phyloP scores from a whole-genome alignment of 2,888 invertebrate species.

The Ectropis crepuscularia region DNA sequence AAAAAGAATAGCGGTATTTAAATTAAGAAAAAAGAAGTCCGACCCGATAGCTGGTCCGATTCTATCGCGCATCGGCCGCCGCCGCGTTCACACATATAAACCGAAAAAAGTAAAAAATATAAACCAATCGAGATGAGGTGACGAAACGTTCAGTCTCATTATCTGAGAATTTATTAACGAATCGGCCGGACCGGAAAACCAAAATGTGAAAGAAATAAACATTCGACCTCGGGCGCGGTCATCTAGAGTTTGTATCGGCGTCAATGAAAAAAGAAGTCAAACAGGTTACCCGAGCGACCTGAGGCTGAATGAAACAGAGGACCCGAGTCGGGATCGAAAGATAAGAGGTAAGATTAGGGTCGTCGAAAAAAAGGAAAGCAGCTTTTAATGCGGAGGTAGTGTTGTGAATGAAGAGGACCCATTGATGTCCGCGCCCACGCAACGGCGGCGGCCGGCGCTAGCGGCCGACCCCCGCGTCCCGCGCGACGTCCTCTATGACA shows the following conservation, averaged over 20 bases:
- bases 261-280: slow-evolving; percentile 84
- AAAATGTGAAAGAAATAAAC: slow-evolving; percentile 84
- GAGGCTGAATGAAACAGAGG: slow-evolving; percentile 82
- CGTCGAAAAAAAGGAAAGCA: slow-evolving; percentile 77
- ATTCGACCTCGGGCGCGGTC: slow-evolving; percentile 84
- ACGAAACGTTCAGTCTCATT: slow-evolving; percentile 85
- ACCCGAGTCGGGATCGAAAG: slow-evolving; percentile 78
- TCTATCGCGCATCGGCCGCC: slow-evolving; percentile 75
- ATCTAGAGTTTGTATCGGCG: slow-evolving; percentile 80
- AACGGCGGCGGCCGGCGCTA: slow-evolving; percentile 56
- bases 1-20: slow-evolving; percentile 79
- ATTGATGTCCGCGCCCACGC: slow-evolving; percentile 82
- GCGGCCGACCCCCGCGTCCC: slow-evolving; percentile 57
- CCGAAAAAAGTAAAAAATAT: slow-evolving; percentile 74
- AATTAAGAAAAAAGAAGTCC: slow-evolving; percentile 77
- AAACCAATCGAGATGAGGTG: slow-evolving; percentile 84
- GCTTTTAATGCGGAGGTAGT: slow-evolving; percentile 80
- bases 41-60: slow-evolving; percentile 74
- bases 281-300: slow-evolving; percentile 78
- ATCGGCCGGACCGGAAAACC: slow-evolving; percentile 83
- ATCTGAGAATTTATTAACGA: slow-evolving; percentile 85
- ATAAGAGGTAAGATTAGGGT: slow-evolving; percentile 82
- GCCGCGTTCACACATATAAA: slow-evolving; percentile 80
- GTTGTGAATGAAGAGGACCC: slow-evolving; percentile 83
- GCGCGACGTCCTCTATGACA: slow-evolving; percentile 44